Conservation (phyloP, 2,888 invertebrate genomes). For the Criorhina ranunculi region DNA sequence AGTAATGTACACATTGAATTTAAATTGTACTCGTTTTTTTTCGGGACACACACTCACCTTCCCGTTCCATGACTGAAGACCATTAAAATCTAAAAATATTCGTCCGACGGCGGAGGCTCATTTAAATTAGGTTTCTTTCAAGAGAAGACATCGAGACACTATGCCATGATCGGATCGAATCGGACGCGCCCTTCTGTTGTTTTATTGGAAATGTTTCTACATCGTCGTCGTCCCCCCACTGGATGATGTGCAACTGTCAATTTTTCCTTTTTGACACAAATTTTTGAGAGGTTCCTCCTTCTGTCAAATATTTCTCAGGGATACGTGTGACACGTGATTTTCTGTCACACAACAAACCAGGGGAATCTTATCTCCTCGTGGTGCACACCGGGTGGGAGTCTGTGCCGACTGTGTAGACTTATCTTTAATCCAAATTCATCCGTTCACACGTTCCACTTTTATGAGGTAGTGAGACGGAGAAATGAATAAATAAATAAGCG, state of each 20-base stretch:
- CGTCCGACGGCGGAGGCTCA: constrained; percentile 46
- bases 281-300: constrained; percentile 65
- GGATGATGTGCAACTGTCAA: constrained; percentile 66
- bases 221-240: constrained; percentile 24
- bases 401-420: constrained; percentile 49
- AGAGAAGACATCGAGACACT: constrained; percentile 58
- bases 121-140: constrained; percentile 64
- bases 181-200: constrained; percentile 72
- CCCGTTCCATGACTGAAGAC: constrained; percentile 27
- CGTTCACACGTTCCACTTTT: constrained; percentile 73
- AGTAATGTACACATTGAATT: constrained; percentile 54
- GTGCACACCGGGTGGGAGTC: constrained; percentile 40
- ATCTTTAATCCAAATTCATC: constrained; percentile 67
- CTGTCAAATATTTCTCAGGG: constrained; percentile 41
- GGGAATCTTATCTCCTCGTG: constrained; percentile 26
- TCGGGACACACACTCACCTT: constrained; percentile 28
- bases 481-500: constrained; percentile 59
- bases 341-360: constrained; percentile 19
- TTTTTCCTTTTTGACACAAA: constrained; percentile 71
- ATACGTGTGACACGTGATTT: constrained; percentile 65
- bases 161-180: constrained; percentile 54
- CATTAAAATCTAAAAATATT: constrained; percentile 70
- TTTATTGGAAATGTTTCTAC: constrained; percentile 66
- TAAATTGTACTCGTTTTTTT: constrained; percentile 71
- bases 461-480: constrained; percentile 56